Conservation (phyloP, 2,113 vertebrate species). For the Hypanus sabinus region DNA sequence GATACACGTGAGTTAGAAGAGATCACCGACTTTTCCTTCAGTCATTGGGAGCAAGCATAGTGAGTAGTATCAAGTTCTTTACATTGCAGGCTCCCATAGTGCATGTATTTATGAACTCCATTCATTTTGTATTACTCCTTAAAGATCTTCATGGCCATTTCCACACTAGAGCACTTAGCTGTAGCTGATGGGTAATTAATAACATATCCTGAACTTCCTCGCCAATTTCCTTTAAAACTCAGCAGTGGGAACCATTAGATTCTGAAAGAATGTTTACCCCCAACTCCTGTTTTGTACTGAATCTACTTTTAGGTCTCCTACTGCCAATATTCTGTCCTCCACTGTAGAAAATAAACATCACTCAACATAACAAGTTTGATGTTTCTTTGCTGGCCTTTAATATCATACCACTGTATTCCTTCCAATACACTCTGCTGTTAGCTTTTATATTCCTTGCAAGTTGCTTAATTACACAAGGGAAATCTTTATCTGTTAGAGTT, state of each 20-base stretch:
- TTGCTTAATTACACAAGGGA: background rate
- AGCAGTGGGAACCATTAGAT: background rate
- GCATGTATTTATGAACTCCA: too few relatives aligned
- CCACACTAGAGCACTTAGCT: too few relatives aligned
- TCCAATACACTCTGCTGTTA: background rate
- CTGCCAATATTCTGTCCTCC: background rate
- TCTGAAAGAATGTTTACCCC: background rate
- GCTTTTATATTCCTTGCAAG: background rate
- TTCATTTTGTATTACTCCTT: too few relatives aligned
- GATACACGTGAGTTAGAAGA: background rate
- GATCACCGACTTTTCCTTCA: too few relatives aligned
- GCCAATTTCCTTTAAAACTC: background rate
- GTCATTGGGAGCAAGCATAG: too few relatives aligned
- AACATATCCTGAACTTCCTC: background rate
- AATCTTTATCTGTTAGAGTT: background rate
- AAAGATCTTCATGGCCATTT: too few relatives aligned
- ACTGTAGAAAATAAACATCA: background rate
- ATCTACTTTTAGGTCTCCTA: background rate
- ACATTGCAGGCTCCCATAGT: too few relatives aligned
- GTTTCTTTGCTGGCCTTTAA: background rate
- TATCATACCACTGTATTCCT: background rate
- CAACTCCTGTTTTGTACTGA: background rate
- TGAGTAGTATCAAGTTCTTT: too few relatives aligned
- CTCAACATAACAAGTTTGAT: background rate
- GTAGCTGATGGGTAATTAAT: too few relatives aligned